These are phyloP conservation scores for Zosterops lateralis DNA, from an alignment of 2,113 vertebrate species.

Conservation along the genomic window DNA sequence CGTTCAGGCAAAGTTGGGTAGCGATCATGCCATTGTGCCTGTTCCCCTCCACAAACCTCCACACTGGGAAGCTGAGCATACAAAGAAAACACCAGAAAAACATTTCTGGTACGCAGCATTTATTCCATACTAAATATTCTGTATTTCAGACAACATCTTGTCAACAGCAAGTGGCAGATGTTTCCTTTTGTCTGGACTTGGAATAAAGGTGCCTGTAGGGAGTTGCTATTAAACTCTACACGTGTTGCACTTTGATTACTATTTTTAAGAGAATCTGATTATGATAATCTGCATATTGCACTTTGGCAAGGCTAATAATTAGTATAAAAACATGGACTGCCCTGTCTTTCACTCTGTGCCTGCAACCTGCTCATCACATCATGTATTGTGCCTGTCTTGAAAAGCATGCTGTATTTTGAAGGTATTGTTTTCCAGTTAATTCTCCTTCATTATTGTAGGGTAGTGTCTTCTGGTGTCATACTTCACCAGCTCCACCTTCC, in stretches of 20 bases:
- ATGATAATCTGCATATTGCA: not conserved
- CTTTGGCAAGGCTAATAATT: constrained; percentile 9
- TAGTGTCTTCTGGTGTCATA: constrained; percentile 55
- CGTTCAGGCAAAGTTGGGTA: not conserved
- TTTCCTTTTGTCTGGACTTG: constrained; percentile 56
- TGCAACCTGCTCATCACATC: not conserved
- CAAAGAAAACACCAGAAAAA: not conserved
- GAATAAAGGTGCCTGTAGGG: constrained; percentile 47
- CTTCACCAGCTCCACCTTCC: constrained; percentile 48
- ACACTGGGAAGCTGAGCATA: rapidly evolving
- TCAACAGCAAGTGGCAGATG: constrained; percentile 38
- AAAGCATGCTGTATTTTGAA: not conserved
- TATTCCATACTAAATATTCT: not conserved
- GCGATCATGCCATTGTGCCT: rapidly evolving
- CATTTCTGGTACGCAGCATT: not conserved
- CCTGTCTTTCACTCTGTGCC: not conserved
- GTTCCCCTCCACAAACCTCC: not conserved
- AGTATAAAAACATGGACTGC: not conserved
- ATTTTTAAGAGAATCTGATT: constrained; percentile 28
- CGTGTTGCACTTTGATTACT: constrained; percentile 51
- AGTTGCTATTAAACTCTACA: constrained; percentile 41
- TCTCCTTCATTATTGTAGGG: constrained; percentile 37
- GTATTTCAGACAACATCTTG: constrained; percentile 40
- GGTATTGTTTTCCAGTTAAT: constrained; percentile 52
- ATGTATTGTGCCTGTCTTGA: not conserved